Evolutionary conservation across 92 coral and sea anemone genomes (phyloP).

Genomic region (Phenganax stokvisi): DNA sequence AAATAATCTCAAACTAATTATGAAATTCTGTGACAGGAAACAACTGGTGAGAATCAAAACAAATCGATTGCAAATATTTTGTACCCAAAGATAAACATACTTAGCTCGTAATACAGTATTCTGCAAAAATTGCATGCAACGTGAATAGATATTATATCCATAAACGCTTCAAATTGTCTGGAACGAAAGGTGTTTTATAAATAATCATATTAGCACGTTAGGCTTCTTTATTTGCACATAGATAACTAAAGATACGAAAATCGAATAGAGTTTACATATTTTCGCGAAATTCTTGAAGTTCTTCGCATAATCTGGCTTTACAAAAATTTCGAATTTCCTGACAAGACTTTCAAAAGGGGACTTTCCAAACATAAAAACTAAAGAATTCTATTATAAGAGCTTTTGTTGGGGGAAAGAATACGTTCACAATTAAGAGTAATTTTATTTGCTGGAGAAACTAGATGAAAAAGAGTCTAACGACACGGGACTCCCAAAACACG

Average conservation of each 20-base stretch:
- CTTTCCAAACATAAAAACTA: not conserved
- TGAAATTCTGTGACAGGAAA: not conserved
- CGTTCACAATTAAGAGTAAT: constrained; percentile 34
- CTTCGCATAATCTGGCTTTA: not conserved
- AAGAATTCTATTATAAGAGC: constrained; percentile 7
- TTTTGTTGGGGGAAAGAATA: constrained; percentile 33
- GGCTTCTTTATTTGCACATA: constrained; percentile 23
- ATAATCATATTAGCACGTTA: constrained; percentile 27
- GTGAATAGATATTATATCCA: not conserved
- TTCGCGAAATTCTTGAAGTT: constrained; percentile 1
- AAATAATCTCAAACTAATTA: not conserved
- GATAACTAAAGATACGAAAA: constrained; percentile 12
- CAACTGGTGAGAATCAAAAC: not conserved
- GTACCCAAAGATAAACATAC: not conserved
- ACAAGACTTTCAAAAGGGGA: not conserved
- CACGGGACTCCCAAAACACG: not conserved
- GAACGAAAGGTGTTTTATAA: not conserved
- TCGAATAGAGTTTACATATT: not conserved
- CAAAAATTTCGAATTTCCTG: not conserved
- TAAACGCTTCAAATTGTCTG: not conserved
- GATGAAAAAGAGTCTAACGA: constrained; percentile 10
- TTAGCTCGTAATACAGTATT: not conserved
- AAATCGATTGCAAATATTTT: constrained; percentile 10
- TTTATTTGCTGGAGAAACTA: not conserved
- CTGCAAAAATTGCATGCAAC: not conserved